Evolutionary conservation across 2,113 vertebrate genomes (phyloP).

Genomic region (Channa maculata): DNA sequence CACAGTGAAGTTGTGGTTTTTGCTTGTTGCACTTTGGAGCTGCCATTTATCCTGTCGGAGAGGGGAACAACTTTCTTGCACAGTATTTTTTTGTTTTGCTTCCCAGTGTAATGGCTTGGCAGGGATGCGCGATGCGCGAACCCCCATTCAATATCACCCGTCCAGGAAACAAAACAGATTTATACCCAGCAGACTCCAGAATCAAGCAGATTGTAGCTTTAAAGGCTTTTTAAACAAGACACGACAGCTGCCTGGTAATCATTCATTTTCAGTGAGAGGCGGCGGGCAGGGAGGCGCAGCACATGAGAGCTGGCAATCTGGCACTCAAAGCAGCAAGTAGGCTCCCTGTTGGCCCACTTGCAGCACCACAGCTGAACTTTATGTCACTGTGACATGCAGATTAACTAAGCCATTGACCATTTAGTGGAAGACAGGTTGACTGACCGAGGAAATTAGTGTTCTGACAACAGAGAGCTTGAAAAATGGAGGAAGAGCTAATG

Average conservation of each 20-base stretch:
- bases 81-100: slow-evolving; percentile 7
- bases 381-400: slow-evolving; percentile 20
- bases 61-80: slow-evolving; percentile 48
- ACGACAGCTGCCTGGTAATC: slow-evolving; percentile 57
- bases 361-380: slow-evolving; percentile 22
- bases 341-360: slow-evolving; percentile 9
- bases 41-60: slow-evolving; percentile 62
- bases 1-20: slow-evolving; percentile 70
- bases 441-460: slow-evolving; percentile 7
- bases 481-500: not conserved
- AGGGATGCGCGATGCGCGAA: slow-evolving; percentile 40
- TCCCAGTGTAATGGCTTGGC: slow-evolving; percentile 5
- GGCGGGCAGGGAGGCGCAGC: not conserved
- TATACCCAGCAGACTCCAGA: slow-evolving; percentile 51
- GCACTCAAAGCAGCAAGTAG: slow-evolving; percentile 26
- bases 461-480: not conserved
- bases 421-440: slow-evolving; percentile 1
- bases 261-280: slow-evolving; percentile 54
- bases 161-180: slow-evolving; percentile 62
- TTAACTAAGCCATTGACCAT: slow-evolving; percentile 3
- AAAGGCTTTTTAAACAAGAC: slow-evolving; percentile 49
- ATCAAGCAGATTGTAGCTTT: slow-evolving; percentile 54
- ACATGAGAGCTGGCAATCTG: slow-evolving; percentile 29
- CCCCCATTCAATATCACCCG: slow-evolving; percentile 42
- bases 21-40: slow-evolving; percentile 54